A percentile compares a stretch with the other conserved stretches of the same genome.
Evolutionary conservation across 2,888 invertebrate species (phyloP).

Genomic region (Tricholauxania praeusta): DNA sequence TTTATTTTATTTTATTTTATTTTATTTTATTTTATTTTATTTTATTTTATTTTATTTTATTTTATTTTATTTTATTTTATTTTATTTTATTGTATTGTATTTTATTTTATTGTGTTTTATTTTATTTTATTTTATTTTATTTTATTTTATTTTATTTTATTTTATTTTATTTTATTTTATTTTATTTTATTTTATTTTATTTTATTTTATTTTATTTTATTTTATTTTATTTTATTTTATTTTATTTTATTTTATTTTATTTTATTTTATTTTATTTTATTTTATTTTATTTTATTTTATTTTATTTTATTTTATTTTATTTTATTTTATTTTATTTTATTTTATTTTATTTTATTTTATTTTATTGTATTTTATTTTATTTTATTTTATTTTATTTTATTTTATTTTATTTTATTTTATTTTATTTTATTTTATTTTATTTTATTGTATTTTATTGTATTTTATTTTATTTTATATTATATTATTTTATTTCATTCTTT

Average conservation of each 20-base stretch:
- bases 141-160: constrained; percentile 13
- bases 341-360: constrained; percentile 2
- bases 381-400: constrained; percentile 12
- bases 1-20: neutral
- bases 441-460: neutral
- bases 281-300: constrained; percentile 12
- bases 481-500: neutral
- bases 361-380: constrained; percentile 12
- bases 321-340: constrained; percentile 14
- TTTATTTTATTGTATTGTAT: neutral
- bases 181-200: constrained; percentile 8
- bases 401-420: constrained; percentile 12
- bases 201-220: constrained; percentile 15
- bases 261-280: constrained; percentile 3
- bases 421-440: neutral
- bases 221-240: constrained; percentile 2
- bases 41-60: constrained; percentile 10
- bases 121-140: constrained; percentile 10
- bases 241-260: constrained; percentile 2
- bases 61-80: constrained; percentile 10
- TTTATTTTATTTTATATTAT: neutral
- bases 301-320: constrained; percentile 12
- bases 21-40: constrained; percentile 10
- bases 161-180: constrained; percentile 13
- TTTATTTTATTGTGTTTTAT: constrained; percentile 1